Percentiles rank a stretch among this genome's conserved stretches.
These are phyloP conservation scores for Mythimna impura DNA, from an alignment of 2,888 invertebrate species.

Conservation along the genomic window DNA sequence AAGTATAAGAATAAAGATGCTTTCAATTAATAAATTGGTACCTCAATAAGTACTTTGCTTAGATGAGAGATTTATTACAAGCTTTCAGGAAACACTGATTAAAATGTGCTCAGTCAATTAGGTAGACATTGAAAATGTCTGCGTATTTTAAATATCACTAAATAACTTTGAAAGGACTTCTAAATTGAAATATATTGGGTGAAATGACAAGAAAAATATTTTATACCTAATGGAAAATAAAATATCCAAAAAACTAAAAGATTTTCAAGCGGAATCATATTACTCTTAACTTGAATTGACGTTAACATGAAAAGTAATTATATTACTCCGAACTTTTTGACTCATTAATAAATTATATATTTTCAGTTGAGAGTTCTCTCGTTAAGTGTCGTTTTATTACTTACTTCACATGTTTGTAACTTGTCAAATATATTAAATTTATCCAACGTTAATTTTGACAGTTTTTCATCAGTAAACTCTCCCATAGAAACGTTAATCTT, in stretches of 20 bases:
- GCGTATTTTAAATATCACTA: background rate
- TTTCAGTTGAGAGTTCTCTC: background rate
- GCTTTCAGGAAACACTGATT: background rate
- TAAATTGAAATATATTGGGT: background rate
- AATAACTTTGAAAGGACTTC: background rate
- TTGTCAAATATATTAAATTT: background rate
- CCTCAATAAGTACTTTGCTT: background rate
- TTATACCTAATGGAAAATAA: background rate
- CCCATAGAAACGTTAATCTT: background rate
- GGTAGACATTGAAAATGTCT: background rate
- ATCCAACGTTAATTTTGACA: background rate
- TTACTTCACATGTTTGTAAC: background rate
- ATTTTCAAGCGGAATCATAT: too few relatives aligned
- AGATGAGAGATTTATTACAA: background rate
- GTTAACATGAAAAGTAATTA: background rate
- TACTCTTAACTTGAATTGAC: background rate
- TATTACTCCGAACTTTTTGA: slow-evolving; percentile 8
- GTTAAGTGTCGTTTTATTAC: slow-evolving; percentile 4
- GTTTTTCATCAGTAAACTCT: background rate
- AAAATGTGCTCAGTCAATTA: slow-evolving; percentile 1
- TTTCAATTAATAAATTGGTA: background rate
- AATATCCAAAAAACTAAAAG: background rate
- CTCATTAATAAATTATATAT: slow-evolving; percentile 18
- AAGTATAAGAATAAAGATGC: too few relatives aligned
- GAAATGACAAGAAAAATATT: background rate